A percentile compares a stretch with the other conserved stretches of the same genome.
These are phyloP conservation scores for Azorinus chamasolen DNA, from an alignment of 2,888 invertebrate species.

Conservation along the genomic window DNA sequence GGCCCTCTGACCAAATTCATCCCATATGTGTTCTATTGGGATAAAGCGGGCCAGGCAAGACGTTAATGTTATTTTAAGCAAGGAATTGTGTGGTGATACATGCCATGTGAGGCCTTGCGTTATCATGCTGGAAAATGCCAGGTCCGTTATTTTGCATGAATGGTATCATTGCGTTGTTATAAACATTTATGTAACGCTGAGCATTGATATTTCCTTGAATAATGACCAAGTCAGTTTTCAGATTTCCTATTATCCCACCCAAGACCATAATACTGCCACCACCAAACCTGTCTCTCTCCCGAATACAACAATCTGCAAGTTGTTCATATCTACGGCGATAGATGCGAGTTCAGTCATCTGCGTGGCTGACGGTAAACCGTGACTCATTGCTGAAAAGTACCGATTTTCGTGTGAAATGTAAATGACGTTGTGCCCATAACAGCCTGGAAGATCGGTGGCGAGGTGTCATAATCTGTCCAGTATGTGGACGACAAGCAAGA, in stretches of 20 bases:
- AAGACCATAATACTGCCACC: slow-evolving; percentile 4
- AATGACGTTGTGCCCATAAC: too few species aligned
- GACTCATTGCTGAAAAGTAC: too few species aligned
- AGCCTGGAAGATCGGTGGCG: too few species aligned
- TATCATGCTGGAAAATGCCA: slow-evolving; percentile 1
- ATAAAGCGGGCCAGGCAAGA: slow-evolving; percentile 8
- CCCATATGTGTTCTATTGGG: neutral
- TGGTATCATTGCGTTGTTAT: too few species aligned
- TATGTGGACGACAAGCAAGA: too few species aligned
- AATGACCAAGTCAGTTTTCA: neutral
- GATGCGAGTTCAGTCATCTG: too few species aligned
- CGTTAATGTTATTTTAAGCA: slow-evolving; percentile 3
- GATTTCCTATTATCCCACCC: slow-evolving; percentile 4
- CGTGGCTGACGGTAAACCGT: too few species aligned
- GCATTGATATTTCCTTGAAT: neutral
- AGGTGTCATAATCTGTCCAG: too few species aligned
- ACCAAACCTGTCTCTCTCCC: neutral
- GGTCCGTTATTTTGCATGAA: neutral
- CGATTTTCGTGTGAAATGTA: too few species aligned
- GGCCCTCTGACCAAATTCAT: too few species aligned
- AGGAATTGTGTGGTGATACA: neutral
- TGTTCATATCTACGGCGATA: too few species aligned
- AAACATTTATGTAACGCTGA: slow-evolving; percentile 1
- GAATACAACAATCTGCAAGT: too few species aligned
- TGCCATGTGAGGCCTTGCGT: neutral